phyloP scores from a whole-genome alignment of 2,113 vertebrate species.

The Erpornis zantholeuca region DNA sequence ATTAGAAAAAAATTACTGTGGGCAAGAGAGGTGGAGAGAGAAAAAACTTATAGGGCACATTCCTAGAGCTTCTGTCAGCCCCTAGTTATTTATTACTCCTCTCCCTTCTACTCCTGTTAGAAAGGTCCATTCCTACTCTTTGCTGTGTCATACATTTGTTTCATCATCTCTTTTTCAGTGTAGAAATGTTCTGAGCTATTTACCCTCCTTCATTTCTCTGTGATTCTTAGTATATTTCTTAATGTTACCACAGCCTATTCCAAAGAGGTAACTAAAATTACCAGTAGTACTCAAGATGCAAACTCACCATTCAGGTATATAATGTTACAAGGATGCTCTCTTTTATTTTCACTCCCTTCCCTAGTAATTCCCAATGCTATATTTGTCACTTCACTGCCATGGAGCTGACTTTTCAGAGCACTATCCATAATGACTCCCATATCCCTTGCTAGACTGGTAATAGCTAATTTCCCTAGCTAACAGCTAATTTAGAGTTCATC shows the following conservation, averaged over 20 bases:
- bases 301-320: neutral
- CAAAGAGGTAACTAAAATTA: neutral
- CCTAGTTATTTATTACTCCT: neutral
- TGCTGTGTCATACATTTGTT: neutral
- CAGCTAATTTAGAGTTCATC: slow-evolving; percentile 4
- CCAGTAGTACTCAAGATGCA: neutral
- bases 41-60: neutral
- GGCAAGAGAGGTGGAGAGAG: neutral
- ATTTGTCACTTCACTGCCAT: neutral
- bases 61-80: neutral
- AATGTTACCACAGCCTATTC: neutral
- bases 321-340: neutral
- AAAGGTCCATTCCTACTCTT: neutral
- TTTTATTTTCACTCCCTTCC: neutral
- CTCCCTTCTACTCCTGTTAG: neutral
- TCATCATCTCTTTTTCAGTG: neutral
- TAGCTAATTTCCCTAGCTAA: slow-evolving; percentile 1
- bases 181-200: neutral
- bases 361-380: neutral
- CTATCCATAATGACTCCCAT: neutral
- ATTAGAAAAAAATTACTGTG: neutral
- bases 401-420: neutral
- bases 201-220: neutral
- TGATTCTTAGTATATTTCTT: neutral
- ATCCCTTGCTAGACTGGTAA: neutral